Percentiles rank a stretch among this genome's conserved stretches.
Evolutionary conservation across 2,888 invertebrate species (phyloP).

Genomic region (Prosapia bicincta): DNA sequence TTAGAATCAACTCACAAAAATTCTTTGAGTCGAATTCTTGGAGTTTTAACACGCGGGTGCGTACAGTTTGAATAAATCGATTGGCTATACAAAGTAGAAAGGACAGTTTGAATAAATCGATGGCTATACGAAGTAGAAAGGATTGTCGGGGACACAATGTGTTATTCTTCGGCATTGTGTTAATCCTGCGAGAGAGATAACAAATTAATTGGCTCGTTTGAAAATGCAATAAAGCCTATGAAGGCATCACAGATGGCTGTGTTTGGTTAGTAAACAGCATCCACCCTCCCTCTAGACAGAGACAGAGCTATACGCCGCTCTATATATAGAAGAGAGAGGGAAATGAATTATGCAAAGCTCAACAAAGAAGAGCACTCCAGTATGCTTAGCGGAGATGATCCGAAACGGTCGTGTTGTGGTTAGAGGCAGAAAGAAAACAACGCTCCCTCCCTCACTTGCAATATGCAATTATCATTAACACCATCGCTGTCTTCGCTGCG

Average conservation of each 20-base stretch:
- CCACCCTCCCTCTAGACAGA: background rate
- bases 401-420: constrained; percentile 6
- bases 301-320: background rate
- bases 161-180: background rate
- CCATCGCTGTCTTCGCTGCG: background rate
- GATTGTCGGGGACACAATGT: background rate
- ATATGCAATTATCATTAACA: constrained; percentile 7
- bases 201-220: constrained; percentile 17
- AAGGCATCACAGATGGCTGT: background rate
- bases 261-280: constrained; percentile 2
- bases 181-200: constrained; percentile 6
- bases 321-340: constrained; percentile 8
- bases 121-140: background rate
- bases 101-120: background rate
- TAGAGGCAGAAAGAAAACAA: constrained; percentile 18
- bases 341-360: constrained; percentile 26
- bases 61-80: too few relatives aligned
- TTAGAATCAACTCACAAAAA: too few relatives aligned
- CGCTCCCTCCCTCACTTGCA: background rate
- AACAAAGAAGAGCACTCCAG: constrained; percentile 24
- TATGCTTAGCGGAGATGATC: constrained; percentile 14
- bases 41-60: too few relatives aligned
- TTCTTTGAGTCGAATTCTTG: too few relatives aligned
- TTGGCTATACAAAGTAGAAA: too few relatives aligned
- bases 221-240: constrained; percentile 2